Evolutionary conservation across 1,140 invertebrate genomes (phyloP).

Genomic region (Odontomachus brunneus): DNA sequence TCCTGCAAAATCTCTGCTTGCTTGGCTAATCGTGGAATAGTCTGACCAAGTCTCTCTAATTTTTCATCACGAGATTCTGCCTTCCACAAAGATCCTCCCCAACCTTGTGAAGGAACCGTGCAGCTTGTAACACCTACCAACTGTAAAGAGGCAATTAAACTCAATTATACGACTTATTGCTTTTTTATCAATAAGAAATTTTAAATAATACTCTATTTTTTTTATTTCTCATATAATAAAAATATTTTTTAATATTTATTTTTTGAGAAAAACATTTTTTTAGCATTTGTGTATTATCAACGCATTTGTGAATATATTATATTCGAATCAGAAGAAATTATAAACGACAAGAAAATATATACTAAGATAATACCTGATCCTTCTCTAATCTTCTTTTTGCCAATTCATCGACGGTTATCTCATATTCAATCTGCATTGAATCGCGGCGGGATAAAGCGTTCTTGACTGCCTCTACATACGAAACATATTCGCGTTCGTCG

Average conservation of each 20-base stretch:
- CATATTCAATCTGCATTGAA: slow-evolving; percentile 89
- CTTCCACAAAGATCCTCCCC: slow-evolving; percentile 86
- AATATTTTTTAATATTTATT: not conserved
- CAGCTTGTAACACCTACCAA: slow-evolving; percentile 76
- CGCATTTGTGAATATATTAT: slow-evolving; percentile 6
- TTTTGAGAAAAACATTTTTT: too few species aligned
- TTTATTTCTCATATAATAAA: too few species aligned
- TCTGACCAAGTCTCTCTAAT: slow-evolving; percentile 85
- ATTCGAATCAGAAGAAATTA: not conserved
- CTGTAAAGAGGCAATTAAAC: slow-evolving; percentile 69
- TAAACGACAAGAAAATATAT: slow-evolving; percentile 9
- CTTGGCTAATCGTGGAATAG: slow-evolving; percentile 86
- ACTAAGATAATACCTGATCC: slow-evolving; percentile 85
- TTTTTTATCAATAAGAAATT: slow-evolving; percentile 42
- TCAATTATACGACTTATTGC: slow-evolving; percentile 19
- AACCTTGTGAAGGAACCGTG: slow-evolving; percentile 75
- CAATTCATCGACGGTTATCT: slow-evolving; percentile 88
- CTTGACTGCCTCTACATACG: slow-evolving; percentile 90
- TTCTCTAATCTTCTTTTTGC: slow-evolving; percentile 88
- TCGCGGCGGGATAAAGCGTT: slow-evolving; percentile 89
- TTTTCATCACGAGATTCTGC: slow-evolving; percentile 86
- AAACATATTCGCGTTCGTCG: slow-evolving; percentile 89
- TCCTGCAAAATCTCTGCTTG: slow-evolving; percentile 88
- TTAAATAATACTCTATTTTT: slow-evolving; percentile 30
- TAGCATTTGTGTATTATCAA: not conserved